These are phyloP conservation scores for Cyanoramphus novaezelandiae DNA, from an alignment of 2,113 vertebrate genomes.

Conservation along the genomic window DNA sequence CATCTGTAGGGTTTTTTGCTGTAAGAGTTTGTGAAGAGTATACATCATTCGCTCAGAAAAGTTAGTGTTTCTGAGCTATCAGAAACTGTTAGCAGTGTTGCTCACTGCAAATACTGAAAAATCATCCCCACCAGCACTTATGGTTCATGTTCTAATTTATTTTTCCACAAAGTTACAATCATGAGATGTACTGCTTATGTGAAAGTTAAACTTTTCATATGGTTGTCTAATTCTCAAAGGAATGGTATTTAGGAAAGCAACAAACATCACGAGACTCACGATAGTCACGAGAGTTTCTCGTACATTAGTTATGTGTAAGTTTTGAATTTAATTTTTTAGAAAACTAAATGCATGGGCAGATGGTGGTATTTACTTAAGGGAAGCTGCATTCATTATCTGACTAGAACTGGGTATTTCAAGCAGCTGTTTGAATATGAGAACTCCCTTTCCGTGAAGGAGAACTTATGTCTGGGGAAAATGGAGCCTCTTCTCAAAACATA, in stretches of 20 bases:
- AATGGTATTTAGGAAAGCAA: not conserved
- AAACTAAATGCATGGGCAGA: constrained; percentile 52
- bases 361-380: constrained; percentile 62
- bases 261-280: not conserved
- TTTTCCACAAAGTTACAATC: not conserved
- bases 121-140: not conserved
- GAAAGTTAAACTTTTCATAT: not conserved
- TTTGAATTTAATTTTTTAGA: constrained; percentile 12
- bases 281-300: not conserved
- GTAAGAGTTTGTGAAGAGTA: not conserved
- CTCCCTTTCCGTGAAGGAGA: constrained; percentile 29
- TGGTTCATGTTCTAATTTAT: not conserved
- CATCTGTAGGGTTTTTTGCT: not conserved
- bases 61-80: not conserved
- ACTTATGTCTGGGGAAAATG: constrained; percentile 37
- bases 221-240: not conserved
- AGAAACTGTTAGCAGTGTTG: not conserved
- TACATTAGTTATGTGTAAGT: not conserved
- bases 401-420: constrained; percentile 41
- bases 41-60: not conserved
- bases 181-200: not conserved
- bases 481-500: not conserved
- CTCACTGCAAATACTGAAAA: not conserved
- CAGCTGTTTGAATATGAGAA: constrained; percentile 55
- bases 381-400: constrained; percentile 56